These are phyloP conservation scores for Triplophysa tibetana DNA, from an alignment of 2,113 vertebrate species.

Conservation along the genomic window DNA sequence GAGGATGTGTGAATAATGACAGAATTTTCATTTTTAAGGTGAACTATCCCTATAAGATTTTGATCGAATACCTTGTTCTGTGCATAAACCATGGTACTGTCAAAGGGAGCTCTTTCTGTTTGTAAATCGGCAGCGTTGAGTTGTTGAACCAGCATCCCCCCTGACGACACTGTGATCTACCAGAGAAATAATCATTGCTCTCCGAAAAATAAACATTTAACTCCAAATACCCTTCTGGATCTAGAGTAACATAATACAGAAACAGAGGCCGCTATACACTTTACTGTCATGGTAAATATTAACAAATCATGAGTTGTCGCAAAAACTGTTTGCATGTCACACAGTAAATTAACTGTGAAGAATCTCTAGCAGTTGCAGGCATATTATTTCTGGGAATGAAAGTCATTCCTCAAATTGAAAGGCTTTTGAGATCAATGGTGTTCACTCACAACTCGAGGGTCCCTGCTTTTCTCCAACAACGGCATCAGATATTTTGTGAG, in stretches of 20 bases:
- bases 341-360: neutral
- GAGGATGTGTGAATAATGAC: too few species aligned
- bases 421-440: conserved; percentile 12
- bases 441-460: conserved; percentile 72
- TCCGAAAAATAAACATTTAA: neutral
- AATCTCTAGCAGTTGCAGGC: neutral
- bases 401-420: conserved; percentile 7
- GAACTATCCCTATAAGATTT: neutral
- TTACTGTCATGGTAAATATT: conserved; percentile 8
- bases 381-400: neutral
- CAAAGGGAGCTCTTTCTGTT: conserved; percentile 64
- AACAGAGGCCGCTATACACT: neutral
- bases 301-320: neutral
- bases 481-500: conserved; percentile 74
- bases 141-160: conserved; percentile 76
- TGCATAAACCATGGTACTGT: conserved; percentile 70
- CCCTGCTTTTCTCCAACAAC: conserved; percentile 70
- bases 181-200: neutral
- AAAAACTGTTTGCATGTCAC: neutral
- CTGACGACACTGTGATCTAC: conserved; percentile 77
- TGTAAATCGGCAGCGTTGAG: conserved; percentile 64
- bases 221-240: neutral
- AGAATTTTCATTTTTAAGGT: too few species aligned
- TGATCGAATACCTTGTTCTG: conserved; percentile 71
- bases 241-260: neutral